Conservation (phyloP, 2,797 vertebrate species). For the Xiphorhynchus erythropygius region DNA sequence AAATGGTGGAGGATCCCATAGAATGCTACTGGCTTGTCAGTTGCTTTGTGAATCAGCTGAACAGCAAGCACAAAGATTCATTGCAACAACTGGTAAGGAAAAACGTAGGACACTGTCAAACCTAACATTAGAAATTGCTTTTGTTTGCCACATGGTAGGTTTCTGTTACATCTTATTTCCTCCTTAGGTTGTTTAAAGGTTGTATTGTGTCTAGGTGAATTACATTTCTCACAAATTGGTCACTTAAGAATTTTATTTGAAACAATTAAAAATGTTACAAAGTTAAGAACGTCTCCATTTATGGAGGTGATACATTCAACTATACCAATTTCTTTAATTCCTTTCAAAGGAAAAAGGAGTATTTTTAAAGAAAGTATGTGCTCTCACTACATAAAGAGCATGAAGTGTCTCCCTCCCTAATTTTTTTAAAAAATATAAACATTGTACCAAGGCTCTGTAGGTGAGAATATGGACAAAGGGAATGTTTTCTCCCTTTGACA, state of each 20-base stretch:
- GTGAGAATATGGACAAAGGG: background rate
- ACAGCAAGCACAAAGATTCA: slow-evolving; percentile 89
- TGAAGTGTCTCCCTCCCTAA: background rate
- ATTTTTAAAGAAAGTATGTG: background rate
- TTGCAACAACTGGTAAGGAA: slow-evolving; percentile 87
- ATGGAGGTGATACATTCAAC: background rate
- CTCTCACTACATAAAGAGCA: rapidly evolving
- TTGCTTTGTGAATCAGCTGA: slow-evolving; percentile 91
- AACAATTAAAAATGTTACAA: background rate
- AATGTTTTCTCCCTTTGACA: background rate
- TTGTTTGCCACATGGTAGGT: background rate
- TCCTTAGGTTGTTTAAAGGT: background rate
- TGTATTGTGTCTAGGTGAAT: background rate
- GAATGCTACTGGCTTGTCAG: slow-evolving; percentile 96
- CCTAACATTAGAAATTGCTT: background rate
- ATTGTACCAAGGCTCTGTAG: background rate
- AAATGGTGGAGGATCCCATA: slow-evolving; percentile 89
- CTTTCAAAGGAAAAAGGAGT: background rate
- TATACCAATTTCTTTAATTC: background rate
- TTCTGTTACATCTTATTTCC: background rate
- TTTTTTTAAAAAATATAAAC: background rate
- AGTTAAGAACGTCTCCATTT: background rate
- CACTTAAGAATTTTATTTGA: background rate
- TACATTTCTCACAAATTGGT: background rate
- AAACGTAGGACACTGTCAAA: background rate